Percentiles rank a stretch among this genome's conserved stretches.
phyloP scores from a whole-genome alignment of 2,113 vertebrate species.

The Hemiprocne comata region DNA sequence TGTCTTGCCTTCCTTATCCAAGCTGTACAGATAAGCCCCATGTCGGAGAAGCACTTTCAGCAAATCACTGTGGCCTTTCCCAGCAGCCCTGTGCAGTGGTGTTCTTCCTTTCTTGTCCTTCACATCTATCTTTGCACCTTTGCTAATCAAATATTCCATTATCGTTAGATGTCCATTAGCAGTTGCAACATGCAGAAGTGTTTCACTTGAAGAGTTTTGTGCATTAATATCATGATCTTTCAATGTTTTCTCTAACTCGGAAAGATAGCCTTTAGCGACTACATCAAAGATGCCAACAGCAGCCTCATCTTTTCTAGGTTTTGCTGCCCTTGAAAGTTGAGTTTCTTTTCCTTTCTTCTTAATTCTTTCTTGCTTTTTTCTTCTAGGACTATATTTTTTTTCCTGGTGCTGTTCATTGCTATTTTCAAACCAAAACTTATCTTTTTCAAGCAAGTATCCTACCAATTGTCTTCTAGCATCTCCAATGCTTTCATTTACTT shows the following conservation, averaged over 20 bases:
- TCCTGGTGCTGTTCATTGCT: not conserved
- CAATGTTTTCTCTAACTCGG: constrained; percentile 59
- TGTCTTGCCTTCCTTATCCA: constrained; percentile 65
- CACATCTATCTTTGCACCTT: constrained; percentile 70
- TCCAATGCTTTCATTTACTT: constrained; percentile 70
- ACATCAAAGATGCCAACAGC: constrained; percentile 40
- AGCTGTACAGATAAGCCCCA: constrained; percentile 66
- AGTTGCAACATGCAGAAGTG: constrained; percentile 78
- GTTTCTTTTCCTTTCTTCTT: constrained; percentile 16
- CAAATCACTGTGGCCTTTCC: constrained; percentile 58
- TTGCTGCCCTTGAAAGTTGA: not conserved
- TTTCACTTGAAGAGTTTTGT: constrained; percentile 61
- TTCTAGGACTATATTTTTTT: not conserved
- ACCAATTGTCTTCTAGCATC: constrained; percentile 81
- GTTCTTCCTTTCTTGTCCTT: constrained; percentile 73
- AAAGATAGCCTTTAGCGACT: constrained; percentile 57
- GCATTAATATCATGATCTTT: constrained; percentile 43
- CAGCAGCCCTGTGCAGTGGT: constrained; percentile 79
- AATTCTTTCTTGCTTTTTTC: not conserved
- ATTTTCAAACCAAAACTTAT: constrained; percentile 55
- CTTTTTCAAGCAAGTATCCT: constrained; percentile 82
- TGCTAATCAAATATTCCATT: constrained; percentile 72
- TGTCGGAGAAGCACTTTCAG: constrained; percentile 50
- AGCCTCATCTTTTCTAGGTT: not conserved
- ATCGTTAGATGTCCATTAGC: constrained; percentile 60